These are phyloP conservation scores for Ceraclea dissimilis DNA, from an alignment of 2,888 invertebrate genomes.

Conservation along the genomic window DNA sequence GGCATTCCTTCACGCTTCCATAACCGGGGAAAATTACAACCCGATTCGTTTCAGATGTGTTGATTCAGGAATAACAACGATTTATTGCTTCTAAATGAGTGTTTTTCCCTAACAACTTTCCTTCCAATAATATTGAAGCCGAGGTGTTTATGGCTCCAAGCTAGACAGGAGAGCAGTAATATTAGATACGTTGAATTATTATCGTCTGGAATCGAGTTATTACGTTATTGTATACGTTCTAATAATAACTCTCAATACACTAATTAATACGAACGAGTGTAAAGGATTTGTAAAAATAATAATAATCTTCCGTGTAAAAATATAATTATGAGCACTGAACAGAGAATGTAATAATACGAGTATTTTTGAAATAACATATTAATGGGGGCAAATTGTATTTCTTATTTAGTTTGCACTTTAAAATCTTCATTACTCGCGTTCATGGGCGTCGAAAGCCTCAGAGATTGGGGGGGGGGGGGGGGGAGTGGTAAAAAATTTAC, in stretches of 20 bases:
- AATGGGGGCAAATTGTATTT: too few relatives aligned
- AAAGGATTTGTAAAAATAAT: too few relatives aligned
- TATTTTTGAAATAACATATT: too few relatives aligned
- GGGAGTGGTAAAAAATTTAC: too few relatives aligned
- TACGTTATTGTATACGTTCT: too few relatives aligned
- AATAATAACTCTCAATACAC: too few relatives aligned
- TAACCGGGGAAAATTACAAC: slow-evolving; percentile 11
- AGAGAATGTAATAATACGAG: too few relatives aligned
- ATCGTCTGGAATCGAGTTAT: background rate
- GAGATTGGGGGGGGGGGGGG: background rate
- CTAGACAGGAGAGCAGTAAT: background rate
- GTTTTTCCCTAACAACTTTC: background rate
- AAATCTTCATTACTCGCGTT: background rate
- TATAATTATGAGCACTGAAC: too few relatives aligned
- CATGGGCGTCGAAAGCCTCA: background rate
- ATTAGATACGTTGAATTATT: background rate
- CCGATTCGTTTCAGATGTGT: slow-evolving; percentile 12
- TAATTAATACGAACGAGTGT: too few relatives aligned
- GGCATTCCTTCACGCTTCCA: slow-evolving; percentile 5
- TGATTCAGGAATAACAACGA: slow-evolving; percentile 23
- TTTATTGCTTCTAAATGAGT: slow-evolving; percentile 20
- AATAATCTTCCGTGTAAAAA: too few relatives aligned
- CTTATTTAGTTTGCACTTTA: too few relatives aligned
- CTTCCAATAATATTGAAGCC: background rate
- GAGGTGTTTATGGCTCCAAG: background rate